Evolutionary conservation across 2,797 vertebrate species (phyloP), one percentile per base, ranked within the genome.

Genomic region (Poeciliopsis paucimaculata): DNA sequence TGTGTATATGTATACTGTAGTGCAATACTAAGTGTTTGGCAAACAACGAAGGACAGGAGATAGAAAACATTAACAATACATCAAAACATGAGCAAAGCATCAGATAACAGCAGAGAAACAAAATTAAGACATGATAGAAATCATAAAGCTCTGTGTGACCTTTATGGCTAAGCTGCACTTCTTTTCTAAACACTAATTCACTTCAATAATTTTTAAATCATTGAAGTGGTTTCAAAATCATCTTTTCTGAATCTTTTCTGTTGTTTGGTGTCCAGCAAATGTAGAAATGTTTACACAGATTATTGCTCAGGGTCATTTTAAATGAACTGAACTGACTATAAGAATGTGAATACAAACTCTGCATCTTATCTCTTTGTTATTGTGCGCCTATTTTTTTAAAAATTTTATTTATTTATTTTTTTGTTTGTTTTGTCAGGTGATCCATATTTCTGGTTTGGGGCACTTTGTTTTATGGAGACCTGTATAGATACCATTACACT

Each of bases 261-360:
- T 86, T 74, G 79, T 81, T 77, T 75, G 77, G 72, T 87, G 89
- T 83, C 86, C 88, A 90, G 89, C 82, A 76, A 94, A 91, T 90
- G 87, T 95, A 84, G 85, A 90, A 89, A 92, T 92, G 94, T 96
- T 96, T 93, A 95, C 93, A 89, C 87, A 80, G 87, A 87, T 90
- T 91, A 91, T 88, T 88, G 93, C 95, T 95, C 95, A 95, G 94
- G 95, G 95, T 95, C 89, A 88, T 93, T 93, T 89, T 66, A 87
- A 90, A 90, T 90, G 82, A 92, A 93, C 88, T 85, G 86, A 91
- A 88, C 85, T 90, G 92, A 94, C 87, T 82, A 82, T 80, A 90
- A 90, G 92, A 94, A 93, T 91, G 92, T 94, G 87, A 71, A 89
- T 82, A 77, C 80, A 75, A 68, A 75, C 81, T 76, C 78, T 81